Evolutionary conservation across 1,140 invertebrate genomes (phyloP), one percentile per base, ranked within the genome.

Genomic region (Rhopalosiphum padi): DNA sequence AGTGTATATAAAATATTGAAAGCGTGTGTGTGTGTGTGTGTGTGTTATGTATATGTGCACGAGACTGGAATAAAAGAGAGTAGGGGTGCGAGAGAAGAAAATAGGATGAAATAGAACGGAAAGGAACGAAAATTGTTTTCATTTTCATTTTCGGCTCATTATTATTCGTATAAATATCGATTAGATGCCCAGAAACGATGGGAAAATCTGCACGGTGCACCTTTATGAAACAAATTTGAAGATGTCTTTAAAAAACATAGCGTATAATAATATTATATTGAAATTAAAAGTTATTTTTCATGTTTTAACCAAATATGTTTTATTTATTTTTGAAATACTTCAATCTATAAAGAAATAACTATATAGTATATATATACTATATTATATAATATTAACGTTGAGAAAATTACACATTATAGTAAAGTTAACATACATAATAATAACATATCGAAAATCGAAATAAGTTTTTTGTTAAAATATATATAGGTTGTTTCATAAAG

Each of bases 141-240:
- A 22, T 53, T 30, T 87, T 22, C 48, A 37, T 89, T 35, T 86
- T 55, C 25, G 51, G 88, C 11, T 55, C 48, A 41, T 89, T 89
- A 89, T 89, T 89, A 89, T 89, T 89, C 51, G 51, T 37, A 23
- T 37, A 25, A 55, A 55, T 89, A 89, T 89, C 51, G 88, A 89
- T 55, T 55, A 1, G 9, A 89, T 89, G 37, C 11, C 22, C 21
- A 51, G 7, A 37, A 55, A 55, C 35, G 88, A 37, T 89, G 88
- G 88, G 88, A 89, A 89, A 89, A 55, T 89, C 21, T 53, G 88
- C 51, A 89, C 9, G 9, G 22, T 30, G 22, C 41, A 89, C 51
- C 88, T 89, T 55, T 55, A n/a, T 0, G 35, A 89, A 55, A 89
- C 51, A 89, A 55, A 89, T 89, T 55, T 55, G 3, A 23, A 55